phyloP scores from a whole-genome alignment of 2,888 invertebrate genomes.

The Hoplodrina blanda region DNA sequence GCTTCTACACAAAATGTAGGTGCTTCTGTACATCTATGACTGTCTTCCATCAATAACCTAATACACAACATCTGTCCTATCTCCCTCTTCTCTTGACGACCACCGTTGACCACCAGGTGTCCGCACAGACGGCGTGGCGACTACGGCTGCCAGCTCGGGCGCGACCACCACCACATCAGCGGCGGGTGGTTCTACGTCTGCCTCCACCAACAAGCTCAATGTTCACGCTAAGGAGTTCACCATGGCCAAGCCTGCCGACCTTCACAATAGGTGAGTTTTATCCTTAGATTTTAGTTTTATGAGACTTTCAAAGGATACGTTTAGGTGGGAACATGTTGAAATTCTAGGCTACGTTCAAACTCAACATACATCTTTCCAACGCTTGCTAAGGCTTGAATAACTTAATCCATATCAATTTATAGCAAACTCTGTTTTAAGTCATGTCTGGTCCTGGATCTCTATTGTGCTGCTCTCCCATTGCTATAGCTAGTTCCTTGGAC shows the following conservation, averaged over 20 bases:
- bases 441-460: background rate
- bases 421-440: background rate
- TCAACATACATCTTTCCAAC: no score
- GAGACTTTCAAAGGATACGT: no score
- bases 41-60: constrained; percentile 64
- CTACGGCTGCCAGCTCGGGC: constrained; percentile 61
- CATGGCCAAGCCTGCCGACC: constrained; percentile 92
- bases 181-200: constrained; percentile 69
- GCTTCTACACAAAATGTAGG: constrained; percentile 6
- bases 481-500: constrained; percentile 12
- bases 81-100: constrained; percentile 88
- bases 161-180: constrained; percentile 75
- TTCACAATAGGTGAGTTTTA: constrained; percentile 85
- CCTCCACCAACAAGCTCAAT: constrained; percentile 92
- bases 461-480: background rate
- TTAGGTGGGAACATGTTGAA: no score
- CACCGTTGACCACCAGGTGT: constrained; percentile 90
- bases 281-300: background rate
- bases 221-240: constrained; percentile 97
- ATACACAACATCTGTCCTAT: constrained; percentile 76
- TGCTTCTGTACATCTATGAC: constrained; percentile 46
- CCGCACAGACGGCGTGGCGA: constrained; percentile 91
- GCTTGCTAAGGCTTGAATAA: background rate
- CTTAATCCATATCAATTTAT: background rate
- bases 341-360: background rate